Evolutionary conservation across 2,797 vertebrate genomes (phyloP).

Genomic region (Artibeus jamaicensis): DNA sequence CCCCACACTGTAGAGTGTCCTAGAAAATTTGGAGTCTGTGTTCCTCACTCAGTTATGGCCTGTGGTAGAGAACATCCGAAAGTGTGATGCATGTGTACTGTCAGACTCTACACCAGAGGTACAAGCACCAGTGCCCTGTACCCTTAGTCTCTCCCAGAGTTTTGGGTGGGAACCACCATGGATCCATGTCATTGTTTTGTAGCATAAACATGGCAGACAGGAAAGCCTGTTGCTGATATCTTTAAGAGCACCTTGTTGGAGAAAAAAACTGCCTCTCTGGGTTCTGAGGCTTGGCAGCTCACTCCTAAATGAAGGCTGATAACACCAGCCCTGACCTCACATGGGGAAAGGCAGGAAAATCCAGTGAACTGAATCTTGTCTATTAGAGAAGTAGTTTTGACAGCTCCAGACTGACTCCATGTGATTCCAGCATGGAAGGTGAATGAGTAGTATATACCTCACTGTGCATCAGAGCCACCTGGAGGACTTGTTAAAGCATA

Average conservation of each 20-base stretch:
- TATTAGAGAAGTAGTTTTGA: not conserved
- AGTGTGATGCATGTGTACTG: not conserved
- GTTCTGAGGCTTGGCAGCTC: not conserved
- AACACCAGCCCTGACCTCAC: not conserved
- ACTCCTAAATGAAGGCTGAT: not conserved
- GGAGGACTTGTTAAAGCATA: not conserved
- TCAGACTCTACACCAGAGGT: not conserved
- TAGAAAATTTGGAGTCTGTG: not conserved
- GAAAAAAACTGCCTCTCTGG: not conserved
- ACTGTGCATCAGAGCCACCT: accelerated
- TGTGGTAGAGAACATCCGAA: not conserved
- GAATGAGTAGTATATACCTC: not conserved
- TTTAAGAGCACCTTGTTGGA: not conserved
- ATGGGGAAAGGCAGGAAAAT: not conserved
- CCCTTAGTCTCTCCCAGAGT: not conserved
- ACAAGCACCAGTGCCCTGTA: not conserved
- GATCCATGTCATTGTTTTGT: not conserved
- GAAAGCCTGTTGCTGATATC: not conserved
- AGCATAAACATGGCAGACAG: not conserved
- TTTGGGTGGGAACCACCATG: not conserved
- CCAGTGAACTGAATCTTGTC: not conserved
- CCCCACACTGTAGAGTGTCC: not conserved
- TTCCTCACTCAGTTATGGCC: not conserved
- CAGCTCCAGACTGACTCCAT: not conserved
- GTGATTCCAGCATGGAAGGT: not conserved